A percentile compares a stretch with the other conserved stretches of the same genome.
These are phyloP conservation scores for Bicyclus anynana DNA, from an alignment of 1,140 invertebrate genomes.

Conservation along the genomic window DNA sequence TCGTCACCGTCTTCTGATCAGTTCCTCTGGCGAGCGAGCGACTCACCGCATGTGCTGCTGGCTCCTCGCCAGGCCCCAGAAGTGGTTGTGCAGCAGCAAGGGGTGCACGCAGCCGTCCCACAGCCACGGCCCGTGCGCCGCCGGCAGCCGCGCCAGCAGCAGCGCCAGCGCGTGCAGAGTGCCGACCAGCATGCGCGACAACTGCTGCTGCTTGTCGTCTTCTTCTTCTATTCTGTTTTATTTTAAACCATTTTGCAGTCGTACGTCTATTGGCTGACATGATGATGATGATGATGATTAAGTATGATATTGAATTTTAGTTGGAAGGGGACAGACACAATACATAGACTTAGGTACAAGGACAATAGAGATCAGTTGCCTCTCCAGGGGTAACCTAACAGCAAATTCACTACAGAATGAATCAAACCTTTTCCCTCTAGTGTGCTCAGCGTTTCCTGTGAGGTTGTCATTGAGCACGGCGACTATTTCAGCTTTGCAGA, in stretches of 20 bases:
- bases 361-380: too few species aligned
- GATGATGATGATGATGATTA: too few species aligned
- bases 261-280: neutral
- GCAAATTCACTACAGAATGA: neutral
- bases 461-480: conserved; percentile 44
- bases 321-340: too few species aligned
- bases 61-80: conserved; percentile 38
- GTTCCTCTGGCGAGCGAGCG: too few species aligned
- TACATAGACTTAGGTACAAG: too few species aligned
- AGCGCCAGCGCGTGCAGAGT: conserved; percentile 36
- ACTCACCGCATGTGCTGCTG: conserved; percentile 23
- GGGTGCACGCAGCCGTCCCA: conserved; percentile 25
- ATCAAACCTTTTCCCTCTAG: conserved; percentile 49
- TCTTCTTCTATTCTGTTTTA: conserved; percentile 30
- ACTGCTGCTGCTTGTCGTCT: conserved; percentile 34
- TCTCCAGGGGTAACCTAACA: too few species aligned
- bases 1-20: too few species aligned
- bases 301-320: too few species aligned
- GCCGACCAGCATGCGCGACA: conserved; percentile 27
- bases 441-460: conserved; percentile 39
- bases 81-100: conserved; percentile 25
- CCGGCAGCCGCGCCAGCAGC: conserved; percentile 26
- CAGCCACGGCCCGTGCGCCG: conserved; percentile 38
- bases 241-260: neutral
- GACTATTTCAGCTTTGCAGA: conserved; percentile 56